A percentile compares a stretch with the other conserved stretches of the same genome.
Conservation (phyloP, 2,113 vertebrate species). For the Austrofundulus limnaeus region DNA sequence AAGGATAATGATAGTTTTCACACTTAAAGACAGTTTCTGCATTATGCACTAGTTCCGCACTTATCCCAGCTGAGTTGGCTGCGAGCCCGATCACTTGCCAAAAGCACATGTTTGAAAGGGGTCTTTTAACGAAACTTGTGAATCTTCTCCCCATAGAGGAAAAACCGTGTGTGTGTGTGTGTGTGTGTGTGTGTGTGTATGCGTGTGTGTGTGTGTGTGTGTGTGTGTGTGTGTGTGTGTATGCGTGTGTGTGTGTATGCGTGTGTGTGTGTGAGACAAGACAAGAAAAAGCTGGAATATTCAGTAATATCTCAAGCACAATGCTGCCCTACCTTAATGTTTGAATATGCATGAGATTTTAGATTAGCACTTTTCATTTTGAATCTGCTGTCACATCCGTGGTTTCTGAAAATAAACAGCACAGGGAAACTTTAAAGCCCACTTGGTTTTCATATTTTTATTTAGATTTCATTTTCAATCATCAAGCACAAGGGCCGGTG, state of each 20-base stretch:
- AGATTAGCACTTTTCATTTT: constrained; percentile 50
- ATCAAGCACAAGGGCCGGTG: constrained; percentile 35
- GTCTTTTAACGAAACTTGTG: constrained; percentile 52
- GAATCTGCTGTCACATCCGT: constrained; percentile 49
- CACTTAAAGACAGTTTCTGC: constrained; percentile 36
- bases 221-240: too few relatives aligned
- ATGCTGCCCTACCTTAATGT: constrained; percentile 38
- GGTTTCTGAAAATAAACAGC: constrained; percentile 49
- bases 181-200: too few relatives aligned
- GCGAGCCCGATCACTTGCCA: constrained; percentile 34
- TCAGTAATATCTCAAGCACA: constrained; percentile 45
- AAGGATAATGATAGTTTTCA: constrained; percentile 51
- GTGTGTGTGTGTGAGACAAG: constrained; percentile 56
- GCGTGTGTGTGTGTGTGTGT: too few relatives aligned
- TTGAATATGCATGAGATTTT: constrained; percentile 66
- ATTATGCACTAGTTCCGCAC: constrained; percentile 30
- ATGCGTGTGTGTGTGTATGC: too few relatives aligned
- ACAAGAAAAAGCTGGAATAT: constrained; percentile 48
- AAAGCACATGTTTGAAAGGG: constrained; percentile 48
- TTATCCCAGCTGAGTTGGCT: constrained; percentile 34
- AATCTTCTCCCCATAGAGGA: constrained; percentile 40
- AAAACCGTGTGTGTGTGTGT: too few relatives aligned
- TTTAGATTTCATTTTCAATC: constrained; percentile 58
- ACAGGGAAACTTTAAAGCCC: constrained; percentile 30
- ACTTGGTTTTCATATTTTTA: constrained; percentile 52